Evolutionary conservation across 2,888 invertebrate genomes (phyloP).

Genomic region (Stenotaenia linearis): DNA sequence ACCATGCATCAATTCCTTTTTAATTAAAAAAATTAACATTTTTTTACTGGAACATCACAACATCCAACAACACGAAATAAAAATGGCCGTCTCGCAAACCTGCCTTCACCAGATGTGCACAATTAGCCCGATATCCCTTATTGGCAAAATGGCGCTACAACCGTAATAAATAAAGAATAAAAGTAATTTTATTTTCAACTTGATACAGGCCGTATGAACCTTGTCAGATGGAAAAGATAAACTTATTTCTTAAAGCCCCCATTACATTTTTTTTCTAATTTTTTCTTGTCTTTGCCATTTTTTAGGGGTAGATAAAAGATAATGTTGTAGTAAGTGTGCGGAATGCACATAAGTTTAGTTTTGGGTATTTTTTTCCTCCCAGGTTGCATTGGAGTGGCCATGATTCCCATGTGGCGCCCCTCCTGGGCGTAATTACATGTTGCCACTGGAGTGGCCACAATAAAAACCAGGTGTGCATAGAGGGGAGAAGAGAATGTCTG

Average conservation of each 20-base stretch:
- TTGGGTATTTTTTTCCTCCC: not conserved
- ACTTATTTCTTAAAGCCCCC: not conserved
- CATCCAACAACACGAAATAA: too few species aligned
- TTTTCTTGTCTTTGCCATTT: not conserved
- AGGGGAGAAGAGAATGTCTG: not conserved
- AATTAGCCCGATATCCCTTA: not conserved
- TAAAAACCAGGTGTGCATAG: not conserved
- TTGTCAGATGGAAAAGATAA: not conserved
- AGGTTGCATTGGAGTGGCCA: not conserved
- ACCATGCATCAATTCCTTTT: too few species aligned
- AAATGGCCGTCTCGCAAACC: not conserved
- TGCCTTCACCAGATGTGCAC: not conserved
- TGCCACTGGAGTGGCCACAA: conserved; percentile 19
- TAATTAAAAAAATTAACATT: too few species aligned
- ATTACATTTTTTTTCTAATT: not conserved
- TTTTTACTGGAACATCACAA: too few species aligned
- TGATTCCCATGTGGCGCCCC: conserved; percentile 7
- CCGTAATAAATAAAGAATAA: not conserved
- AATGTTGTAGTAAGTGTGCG: not conserved
- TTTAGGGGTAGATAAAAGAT: not conserved
- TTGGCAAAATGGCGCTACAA: not conserved
- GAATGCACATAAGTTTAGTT: not conserved
- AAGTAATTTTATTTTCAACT: not conserved
- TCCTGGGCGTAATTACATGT: conserved; percentile 15
- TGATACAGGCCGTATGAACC: not conserved